Conservation (phyloP, 2,113 vertebrate genomes). For the Bubo blakistoni region DNA sequence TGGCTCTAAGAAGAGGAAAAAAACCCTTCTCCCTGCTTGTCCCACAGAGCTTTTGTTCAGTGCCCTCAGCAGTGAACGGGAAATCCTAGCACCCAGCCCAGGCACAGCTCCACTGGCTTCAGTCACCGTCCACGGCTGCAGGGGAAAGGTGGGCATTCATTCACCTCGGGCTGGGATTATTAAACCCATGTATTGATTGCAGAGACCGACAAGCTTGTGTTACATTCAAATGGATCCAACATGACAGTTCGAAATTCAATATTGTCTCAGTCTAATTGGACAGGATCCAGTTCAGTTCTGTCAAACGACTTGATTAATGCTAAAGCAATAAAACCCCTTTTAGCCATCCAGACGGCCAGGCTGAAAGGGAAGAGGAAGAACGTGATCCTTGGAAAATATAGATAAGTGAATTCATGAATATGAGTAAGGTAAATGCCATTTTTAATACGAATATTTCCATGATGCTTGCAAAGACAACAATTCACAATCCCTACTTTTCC, state of each 20-base stretch:
- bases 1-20: neutral
- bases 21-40: neutral
- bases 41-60: neutral
- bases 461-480: neutral
- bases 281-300: neutral
- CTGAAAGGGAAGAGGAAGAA: neutral
- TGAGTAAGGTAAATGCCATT: neutral
- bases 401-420: neutral
- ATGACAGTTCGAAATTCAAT: neutral
- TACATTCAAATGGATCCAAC: neutral
- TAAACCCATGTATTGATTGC: neutral
- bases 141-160: neutral
- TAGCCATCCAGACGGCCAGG: neutral
- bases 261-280: neutral
- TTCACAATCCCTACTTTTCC: neutral
- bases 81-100: neutral
- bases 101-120: neutral
- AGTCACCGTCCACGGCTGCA: accelerated
- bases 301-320: neutral
- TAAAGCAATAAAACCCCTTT: conserved; percentile 15
- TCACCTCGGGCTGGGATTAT: neutral
- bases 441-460: neutral
- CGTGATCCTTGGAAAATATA: neutral
- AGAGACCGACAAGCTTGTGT: neutral
- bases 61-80: neutral